Evolutionary conservation across 2,113 vertebrate genomes (phyloP).

Genomic region (Erpornis zantholeuca): DNA sequence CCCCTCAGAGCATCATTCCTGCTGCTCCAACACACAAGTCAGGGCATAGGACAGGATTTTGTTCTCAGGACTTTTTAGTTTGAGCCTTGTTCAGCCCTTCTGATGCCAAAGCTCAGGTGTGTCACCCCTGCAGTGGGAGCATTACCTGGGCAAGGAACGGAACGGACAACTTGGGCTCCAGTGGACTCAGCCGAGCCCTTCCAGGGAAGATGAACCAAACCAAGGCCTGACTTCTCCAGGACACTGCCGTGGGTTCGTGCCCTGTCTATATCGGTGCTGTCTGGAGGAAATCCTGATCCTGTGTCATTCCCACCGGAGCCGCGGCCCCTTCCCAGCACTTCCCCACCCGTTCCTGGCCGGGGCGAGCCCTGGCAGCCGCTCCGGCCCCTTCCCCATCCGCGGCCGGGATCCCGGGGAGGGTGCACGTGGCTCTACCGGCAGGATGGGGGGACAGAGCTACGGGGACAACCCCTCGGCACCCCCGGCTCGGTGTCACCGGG

Average conservation of each 20-base stretch:
- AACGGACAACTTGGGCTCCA: fast-evolving
- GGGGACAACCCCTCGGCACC: neutral
- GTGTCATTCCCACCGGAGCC: neutral
- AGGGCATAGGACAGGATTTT: fast-evolving
- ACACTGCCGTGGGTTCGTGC: neutral
- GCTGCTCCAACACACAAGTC: neutral
- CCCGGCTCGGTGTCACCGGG: neutral
- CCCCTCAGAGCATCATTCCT: too few species aligned
- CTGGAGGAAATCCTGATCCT: neutral
- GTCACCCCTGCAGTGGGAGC: fast-evolving
- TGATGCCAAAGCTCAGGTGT: fast-evolving
- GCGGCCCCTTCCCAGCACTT: neutral
- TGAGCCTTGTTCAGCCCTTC: neutral
- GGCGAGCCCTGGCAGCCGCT: neutral
- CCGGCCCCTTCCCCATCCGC: neutral
- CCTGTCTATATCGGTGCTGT: neutral
- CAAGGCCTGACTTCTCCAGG: neutral
- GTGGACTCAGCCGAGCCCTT: fast-evolving
- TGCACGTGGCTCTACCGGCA: fast-evolving
- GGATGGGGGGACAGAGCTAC: neutral
- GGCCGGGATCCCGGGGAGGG: neutral
- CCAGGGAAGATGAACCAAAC: neutral
- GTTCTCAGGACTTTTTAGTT: fast-evolving
- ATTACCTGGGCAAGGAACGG: fast-evolving
- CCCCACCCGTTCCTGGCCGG: neutral